Percentiles rank a stretch among this genome's conserved stretches.
Evolutionary conservation across 2,888 invertebrate genomes (phyloP).

Genomic region (Drosophila mimetica): DNA sequence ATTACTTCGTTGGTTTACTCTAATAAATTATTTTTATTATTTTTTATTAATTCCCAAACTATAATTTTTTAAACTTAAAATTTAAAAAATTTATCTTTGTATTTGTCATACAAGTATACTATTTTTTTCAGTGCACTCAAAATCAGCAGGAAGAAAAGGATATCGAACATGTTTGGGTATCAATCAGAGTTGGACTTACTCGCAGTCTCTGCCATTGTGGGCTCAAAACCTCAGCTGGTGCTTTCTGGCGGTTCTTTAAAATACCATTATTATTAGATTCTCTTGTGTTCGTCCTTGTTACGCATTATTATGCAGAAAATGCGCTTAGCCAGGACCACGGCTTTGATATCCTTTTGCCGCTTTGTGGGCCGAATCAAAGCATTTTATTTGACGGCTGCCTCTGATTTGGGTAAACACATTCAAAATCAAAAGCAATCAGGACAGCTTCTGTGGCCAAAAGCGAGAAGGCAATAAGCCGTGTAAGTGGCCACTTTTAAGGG

Average conservation of each 20-base stretch:
- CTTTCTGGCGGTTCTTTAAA: conserved; percentile 40
- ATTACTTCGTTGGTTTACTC: too few relatives aligned
- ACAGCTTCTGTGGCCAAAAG: conserved; percentile 29
- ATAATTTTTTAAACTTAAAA: not conserved
- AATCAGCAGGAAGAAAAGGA: conserved; percentile 1
- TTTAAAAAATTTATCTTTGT: not conserved
- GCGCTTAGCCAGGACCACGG: conserved; percentile 51
- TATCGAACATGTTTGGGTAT: conserved; percentile 16
- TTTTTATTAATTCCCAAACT: not conserved
- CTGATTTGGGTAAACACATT: conserved; percentile 66
- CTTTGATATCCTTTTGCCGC: conserved; percentile 68
- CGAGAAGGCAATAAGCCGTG: conserved; percentile 73
- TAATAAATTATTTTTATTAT: too few relatives aligned
- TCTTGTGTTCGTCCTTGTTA: conserved; percentile 35
- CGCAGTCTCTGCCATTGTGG: too few relatives aligned
- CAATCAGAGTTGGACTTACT: conserved; percentile 33
- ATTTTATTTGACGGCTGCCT: conserved; percentile 60
- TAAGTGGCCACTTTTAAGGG: conserved; percentile 66
- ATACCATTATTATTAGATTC: conserved; percentile 36
- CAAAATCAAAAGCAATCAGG: conserved; percentile 27
- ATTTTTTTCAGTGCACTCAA: not conserved
- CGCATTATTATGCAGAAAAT: conserved; percentile 72
- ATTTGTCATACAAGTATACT: not conserved
- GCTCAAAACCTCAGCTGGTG: conserved; percentile 6
- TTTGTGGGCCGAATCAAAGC: conserved; percentile 65